Evolutionary conservation across 2,797 vertebrate species (phyloP).

Genomic region (Cetoscarus ocellatus): DNA sequence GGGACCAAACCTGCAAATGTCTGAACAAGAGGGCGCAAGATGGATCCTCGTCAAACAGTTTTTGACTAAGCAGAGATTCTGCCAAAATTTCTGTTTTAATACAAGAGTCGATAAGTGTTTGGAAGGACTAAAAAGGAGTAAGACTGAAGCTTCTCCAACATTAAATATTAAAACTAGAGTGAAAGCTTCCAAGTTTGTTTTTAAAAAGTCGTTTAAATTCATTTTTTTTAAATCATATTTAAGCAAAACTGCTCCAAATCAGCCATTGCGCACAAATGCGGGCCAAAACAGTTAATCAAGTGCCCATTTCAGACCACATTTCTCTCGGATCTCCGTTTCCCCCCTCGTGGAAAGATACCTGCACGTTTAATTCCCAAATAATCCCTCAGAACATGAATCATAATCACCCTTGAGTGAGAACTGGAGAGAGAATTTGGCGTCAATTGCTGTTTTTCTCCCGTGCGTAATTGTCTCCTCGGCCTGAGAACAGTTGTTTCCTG

Average conservation of each 20-base stretch:
- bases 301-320: neutral
- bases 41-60: too few relatives aligned
- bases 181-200: neutral
- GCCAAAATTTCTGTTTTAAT: too few relatives aligned
- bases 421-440: neutral
- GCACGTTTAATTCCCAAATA: constrained; percentile 5
- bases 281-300: neutral
- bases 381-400: constrained; percentile 6
- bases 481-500: constrained; percentile 51
- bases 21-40: too few relatives aligned
- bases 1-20: too few relatives aligned
- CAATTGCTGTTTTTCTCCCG: constrained; percentile 60
- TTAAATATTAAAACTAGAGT: neutral
- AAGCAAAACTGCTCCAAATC: constrained; percentile 26
- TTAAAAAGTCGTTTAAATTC: too few relatives aligned
- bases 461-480: constrained; percentile 52
- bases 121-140: too few relatives aligned
- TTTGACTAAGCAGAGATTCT: too few relatives aligned
- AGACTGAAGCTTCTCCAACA: too few relatives aligned
- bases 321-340: neutral
- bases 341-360: constrained; percentile 1
- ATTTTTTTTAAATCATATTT: neutral
- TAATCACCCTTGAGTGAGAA: constrained; percentile 25
- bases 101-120: too few relatives aligned
- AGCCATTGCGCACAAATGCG: constrained; percentile 20